These are phyloP conservation scores for Eucera pruinosa DNA, from an alignment of 2,888 invertebrate genomes.

Conservation along the genomic window DNA sequence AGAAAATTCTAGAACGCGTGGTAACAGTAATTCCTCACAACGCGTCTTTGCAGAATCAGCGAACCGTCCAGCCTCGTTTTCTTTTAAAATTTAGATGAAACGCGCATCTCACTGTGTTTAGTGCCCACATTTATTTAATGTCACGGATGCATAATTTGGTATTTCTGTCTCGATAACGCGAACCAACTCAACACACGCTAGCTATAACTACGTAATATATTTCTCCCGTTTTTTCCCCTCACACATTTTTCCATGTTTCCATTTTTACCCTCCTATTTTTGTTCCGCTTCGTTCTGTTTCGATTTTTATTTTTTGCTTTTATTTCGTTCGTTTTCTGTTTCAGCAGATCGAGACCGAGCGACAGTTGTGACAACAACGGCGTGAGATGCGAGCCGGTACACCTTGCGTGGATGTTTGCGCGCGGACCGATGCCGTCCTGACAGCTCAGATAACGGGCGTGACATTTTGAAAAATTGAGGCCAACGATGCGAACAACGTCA, in stretches of 20 bases:
- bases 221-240: slow-evolving; percentile 12
- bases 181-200: not conserved
- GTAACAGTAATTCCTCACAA: not conserved
- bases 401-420: slow-evolving; percentile 64
- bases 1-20: not conserved
- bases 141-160: slow-evolving; percentile 55
- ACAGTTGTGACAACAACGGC: slow-evolving; percentile 61
- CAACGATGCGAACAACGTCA: slow-evolving; percentile 68
- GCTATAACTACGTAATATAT: slow-evolving; percentile 17
- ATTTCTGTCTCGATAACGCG: not conserved
- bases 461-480: slow-evolving; percentile 72
- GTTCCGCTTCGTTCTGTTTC: not conserved
- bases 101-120: not conserved
- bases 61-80: not conserved
- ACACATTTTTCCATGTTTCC: not conserved
- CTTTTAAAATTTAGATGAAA: slow-evolving; percentile 48
- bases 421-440: slow-evolving; percentile 61
- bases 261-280: slow-evolving; percentile 1
- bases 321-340: slow-evolving; percentile 40
- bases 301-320: slow-evolving; percentile 8
- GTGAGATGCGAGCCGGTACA: slow-evolving; percentile 52
- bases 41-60: not conserved
- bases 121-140: slow-evolving; percentile 38
- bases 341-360: slow-evolving; percentile 53
- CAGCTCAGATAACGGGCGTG: slow-evolving; percentile 69